Conservation (phyloP, 2,888 invertebrate species). For the Aethes cnicana region DNA sequence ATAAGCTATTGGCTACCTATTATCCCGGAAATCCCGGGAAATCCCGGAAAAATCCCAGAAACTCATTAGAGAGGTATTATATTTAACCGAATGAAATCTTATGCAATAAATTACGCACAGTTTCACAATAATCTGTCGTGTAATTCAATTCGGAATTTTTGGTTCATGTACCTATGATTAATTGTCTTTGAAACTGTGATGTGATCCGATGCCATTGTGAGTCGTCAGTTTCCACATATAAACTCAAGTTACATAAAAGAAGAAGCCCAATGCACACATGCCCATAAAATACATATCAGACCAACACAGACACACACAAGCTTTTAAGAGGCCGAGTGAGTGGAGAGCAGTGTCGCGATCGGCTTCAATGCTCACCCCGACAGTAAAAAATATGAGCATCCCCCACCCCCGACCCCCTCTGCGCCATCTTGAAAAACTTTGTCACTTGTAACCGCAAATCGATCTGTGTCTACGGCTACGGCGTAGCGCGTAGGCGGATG, state of each 20-base stretch:
- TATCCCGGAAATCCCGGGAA: no score
- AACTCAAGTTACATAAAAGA: constrained; percentile 4
- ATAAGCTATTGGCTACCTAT: no score
- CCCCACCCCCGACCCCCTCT: constrained; percentile 52
- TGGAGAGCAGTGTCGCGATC: constrained; percentile 81
- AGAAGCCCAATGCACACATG: constrained; percentile 47
- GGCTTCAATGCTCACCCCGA: constrained; percentile 81
- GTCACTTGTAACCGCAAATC: constrained; percentile 79
- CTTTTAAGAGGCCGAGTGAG: constrained; percentile 78
- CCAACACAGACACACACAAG: constrained; percentile 58
- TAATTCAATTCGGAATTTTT: no score
- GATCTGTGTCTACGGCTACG: constrained; percentile 68
- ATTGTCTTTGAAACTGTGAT: no score
- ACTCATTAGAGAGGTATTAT: no score
- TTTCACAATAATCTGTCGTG: no score
- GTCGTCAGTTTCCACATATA: no score
- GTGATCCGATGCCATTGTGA: no score
- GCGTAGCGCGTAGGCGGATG: constrained; percentile 32
- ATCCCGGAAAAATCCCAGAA: no score
- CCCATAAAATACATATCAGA: constrained; percentile 59
- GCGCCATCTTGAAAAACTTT: constrained; percentile 81
- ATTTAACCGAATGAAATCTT: no score
- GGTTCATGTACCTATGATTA: no score
- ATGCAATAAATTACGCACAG: no score
- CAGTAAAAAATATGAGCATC: constrained; percentile 82